Evolutionary conservation across 2,888 invertebrate genomes (phyloP).

Genomic region (Rhingia rostrata): DNA sequence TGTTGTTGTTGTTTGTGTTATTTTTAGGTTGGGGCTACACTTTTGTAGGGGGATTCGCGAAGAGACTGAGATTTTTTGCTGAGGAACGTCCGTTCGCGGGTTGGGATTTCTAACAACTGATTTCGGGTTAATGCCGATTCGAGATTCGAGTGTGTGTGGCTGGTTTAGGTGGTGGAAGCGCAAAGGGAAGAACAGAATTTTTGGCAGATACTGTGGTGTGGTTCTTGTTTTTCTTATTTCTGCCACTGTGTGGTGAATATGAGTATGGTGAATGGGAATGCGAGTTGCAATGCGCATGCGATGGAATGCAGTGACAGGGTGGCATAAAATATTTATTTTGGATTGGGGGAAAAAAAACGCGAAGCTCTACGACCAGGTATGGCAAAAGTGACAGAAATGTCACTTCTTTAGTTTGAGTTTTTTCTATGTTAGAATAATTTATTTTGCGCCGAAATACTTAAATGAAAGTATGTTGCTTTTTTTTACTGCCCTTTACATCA

Average conservation of each 20-base stretch:
- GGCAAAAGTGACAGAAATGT: no score
- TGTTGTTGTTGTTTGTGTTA: slow-evolving; percentile 63
- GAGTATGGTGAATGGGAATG: slow-evolving; percentile 45
- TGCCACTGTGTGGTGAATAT: slow-evolving; percentile 48
- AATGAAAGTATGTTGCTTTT: no score
- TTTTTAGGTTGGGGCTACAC: slow-evolving; percentile 62
- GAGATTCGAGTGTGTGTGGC: slow-evolving; percentile 50
- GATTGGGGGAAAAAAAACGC: no score
- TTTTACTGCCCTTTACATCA: no score
- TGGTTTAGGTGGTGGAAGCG: slow-evolving; percentile 38
- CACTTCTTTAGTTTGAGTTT: no score
- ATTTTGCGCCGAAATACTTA: no score
- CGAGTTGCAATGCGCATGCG: slow-evolving; percentile 55
- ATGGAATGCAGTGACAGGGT: slow-evolving; percentile 41
- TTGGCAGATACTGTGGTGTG: slow-evolving; percentile 51
- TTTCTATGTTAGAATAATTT: no score
- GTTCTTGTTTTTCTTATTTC: slow-evolving; percentile 15
- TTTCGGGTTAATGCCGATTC: slow-evolving; percentile 58
- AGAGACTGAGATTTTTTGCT: slow-evolving; percentile 1
- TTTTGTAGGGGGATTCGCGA: slow-evolving; percentile 31
- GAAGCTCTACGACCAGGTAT: no score
- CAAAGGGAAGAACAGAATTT: slow-evolving; percentile 41
- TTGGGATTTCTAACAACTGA: slow-evolving; percentile 68
- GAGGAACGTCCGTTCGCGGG: slow-evolving; percentile 47
- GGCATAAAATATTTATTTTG: slow-evolving; percentile 5